Evolutionary conservation across 2,113 vertebrate genomes (phyloP).

Genomic region (Lepisosteus osseus): DNA sequence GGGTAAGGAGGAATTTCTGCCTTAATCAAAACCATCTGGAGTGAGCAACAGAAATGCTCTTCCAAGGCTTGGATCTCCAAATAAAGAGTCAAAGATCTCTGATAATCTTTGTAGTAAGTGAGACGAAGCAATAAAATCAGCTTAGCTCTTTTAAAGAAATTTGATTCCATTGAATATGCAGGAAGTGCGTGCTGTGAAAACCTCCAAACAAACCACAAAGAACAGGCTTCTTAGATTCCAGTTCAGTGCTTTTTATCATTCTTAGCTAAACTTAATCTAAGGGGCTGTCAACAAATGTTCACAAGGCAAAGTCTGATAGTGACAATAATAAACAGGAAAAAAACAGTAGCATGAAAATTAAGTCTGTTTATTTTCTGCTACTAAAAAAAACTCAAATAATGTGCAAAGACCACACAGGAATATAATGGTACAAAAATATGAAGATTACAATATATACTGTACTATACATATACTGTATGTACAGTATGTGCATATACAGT

Average conservation of each 20-base stretch:
- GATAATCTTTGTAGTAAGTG: not conserved
- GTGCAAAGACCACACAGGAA: too few species aligned
- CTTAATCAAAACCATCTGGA: constrained; percentile 11
- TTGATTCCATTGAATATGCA: not conserved
- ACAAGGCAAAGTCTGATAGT: not conserved
- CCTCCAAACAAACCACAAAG: not conserved
- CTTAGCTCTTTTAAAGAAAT: not conserved
- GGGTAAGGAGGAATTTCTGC: constrained; percentile 5
- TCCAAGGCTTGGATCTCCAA: not conserved
- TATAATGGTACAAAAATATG: too few species aligned
- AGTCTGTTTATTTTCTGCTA: not conserved
- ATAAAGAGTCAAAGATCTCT: not conserved
- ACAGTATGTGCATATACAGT: too few species aligned
- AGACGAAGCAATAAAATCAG: constrained; percentile 6
- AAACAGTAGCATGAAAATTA: not conserved
- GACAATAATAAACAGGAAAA: not conserved
- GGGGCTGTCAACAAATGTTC: too few species aligned
- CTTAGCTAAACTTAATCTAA: not conserved
- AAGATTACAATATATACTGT: too few species aligned
- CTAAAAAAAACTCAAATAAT: not conserved
- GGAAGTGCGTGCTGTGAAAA: constrained; percentile 2
- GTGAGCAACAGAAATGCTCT: not conserved
- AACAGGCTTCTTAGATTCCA: not conserved
- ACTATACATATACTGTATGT: too few species aligned
- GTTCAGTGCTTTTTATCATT: not conserved